phyloP scores from a whole-genome alignment of 2,113 vertebrate species.

The Aramus guarauna region DNA sequence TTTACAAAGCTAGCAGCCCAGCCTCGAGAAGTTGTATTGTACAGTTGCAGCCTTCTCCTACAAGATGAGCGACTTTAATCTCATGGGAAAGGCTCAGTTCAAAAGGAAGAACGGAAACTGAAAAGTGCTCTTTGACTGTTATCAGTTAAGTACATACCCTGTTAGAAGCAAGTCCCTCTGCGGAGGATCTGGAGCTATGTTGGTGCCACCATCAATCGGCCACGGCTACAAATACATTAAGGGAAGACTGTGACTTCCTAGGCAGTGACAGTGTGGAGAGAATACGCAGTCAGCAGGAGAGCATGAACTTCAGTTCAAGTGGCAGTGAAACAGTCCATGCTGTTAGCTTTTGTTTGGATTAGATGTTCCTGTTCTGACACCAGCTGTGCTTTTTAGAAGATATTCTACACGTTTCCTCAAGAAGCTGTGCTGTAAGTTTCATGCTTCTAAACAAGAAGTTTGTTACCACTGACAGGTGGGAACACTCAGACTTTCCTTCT shows the following conservation, averaged over 20 bases:
- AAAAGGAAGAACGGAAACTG: not conserved
- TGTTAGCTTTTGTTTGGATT: slow-evolving; percentile 27
- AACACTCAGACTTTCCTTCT: slow-evolving; percentile 9
- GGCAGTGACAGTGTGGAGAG: not conserved
- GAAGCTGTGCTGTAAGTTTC: not conserved
- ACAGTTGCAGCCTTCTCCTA: not conserved
- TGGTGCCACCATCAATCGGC: slow-evolving; percentile 92
- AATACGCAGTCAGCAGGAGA: not conserved
- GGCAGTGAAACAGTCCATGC: not conserved
- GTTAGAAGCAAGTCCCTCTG: slow-evolving; percentile 96
- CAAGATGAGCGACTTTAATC: not conserved
- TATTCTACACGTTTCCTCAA: not conserved
- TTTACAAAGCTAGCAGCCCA: not conserved
- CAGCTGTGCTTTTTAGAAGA: slow-evolving; percentile 1
- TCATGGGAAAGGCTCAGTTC: not conserved
- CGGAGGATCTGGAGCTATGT: slow-evolving; percentile 85
- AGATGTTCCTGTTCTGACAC: slow-evolving; percentile 24
- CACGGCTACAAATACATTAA: slow-evolving; percentile 77
- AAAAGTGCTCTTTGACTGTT: not conserved
- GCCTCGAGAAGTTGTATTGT: not conserved
- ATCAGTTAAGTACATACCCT: slow-evolving; percentile 77
- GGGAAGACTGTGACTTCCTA: not conserved
- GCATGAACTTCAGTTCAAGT: slow-evolving; percentile 13
- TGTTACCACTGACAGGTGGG: not conserved
- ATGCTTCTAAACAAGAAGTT: not conserved